Conservation (phyloP, 2,797 vertebrate species). For the Babyrousa celebensis region DNA sequence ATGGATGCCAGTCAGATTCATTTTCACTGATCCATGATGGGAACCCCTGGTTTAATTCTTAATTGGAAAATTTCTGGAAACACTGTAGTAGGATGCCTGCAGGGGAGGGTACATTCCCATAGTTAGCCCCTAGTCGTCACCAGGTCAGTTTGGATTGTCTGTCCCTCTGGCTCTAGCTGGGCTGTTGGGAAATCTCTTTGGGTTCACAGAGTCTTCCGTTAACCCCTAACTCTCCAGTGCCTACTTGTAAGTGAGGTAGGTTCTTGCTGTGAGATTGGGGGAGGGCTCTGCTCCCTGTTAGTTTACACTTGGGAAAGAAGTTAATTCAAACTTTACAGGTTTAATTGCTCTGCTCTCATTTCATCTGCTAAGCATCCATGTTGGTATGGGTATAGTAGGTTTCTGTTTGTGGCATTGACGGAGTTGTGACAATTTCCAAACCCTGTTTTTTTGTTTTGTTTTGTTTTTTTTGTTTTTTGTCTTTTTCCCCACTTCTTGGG, state of each 20-base stretch:
- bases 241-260: not conserved
- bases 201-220: too few relatives aligned
- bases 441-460: too few relatives aligned
- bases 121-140: not conserved
- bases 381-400: not conserved
- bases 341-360: not conserved
- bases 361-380: not conserved
- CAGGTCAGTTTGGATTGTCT: not conserved
- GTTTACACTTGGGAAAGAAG: not conserved
- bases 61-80: not conserved
- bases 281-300: not conserved
- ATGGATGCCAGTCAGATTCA: too few relatives aligned
- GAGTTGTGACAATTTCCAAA: not conserved
- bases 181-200: not conserved
- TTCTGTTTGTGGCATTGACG: not conserved
- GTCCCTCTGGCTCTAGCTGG: not conserved
- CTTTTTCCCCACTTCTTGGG: too few relatives aligned
- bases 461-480: too few relatives aligned
- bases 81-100: not conserved
- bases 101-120: not conserved
- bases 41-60: not conserved
- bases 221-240: too few relatives aligned
- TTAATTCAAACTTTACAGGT: not conserved
- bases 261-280: not conserved
- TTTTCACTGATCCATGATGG: too few relatives aligned